phyloP scores from a whole-genome alignment of 2,113 vertebrate genomes.

The Narcine bancroftii region DNA sequence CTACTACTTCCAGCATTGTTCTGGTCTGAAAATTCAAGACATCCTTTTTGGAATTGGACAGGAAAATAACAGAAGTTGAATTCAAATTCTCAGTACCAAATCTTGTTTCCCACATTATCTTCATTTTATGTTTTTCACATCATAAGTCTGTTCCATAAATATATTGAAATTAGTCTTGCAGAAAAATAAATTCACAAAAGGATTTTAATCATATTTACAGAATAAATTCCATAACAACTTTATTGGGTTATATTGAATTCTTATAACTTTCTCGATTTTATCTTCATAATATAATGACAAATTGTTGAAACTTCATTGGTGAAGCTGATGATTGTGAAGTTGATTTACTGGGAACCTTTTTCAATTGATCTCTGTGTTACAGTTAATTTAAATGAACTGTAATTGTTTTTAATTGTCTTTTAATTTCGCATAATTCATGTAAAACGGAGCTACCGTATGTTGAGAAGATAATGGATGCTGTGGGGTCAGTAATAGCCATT shows the following conservation, averaged over 20 bases:
- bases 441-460: conserved; percentile 71
- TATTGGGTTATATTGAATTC: background rate
- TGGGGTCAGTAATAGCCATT: conserved; percentile 64
- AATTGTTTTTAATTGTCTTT: conserved; percentile 50
- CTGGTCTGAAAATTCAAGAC: background rate
- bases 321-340: background rate
- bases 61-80: background rate
- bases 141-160: background rate
- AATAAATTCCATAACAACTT: background rate
- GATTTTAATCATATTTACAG: background rate
- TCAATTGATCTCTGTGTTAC: conserved; percentile 31
- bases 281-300: background rate
- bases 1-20: background rate
- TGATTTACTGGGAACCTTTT: conserved; percentile 15
- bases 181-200: background rate
- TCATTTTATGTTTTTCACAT: background rate
- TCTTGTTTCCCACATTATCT: conserved; percentile 7
- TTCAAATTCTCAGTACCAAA: background rate
- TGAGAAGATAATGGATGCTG: conserved; percentile 68
- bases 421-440: conserved; percentile 58
- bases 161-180: background rate
- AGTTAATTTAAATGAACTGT: conserved; percentile 35
- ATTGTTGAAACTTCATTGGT: background rate
- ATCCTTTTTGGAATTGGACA: background rate
- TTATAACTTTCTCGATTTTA: background rate